These are phyloP conservation scores for Lethenteron reissneri DNA, from an alignment of 2,113 vertebrate species.

Conservation along the genomic window DNA sequence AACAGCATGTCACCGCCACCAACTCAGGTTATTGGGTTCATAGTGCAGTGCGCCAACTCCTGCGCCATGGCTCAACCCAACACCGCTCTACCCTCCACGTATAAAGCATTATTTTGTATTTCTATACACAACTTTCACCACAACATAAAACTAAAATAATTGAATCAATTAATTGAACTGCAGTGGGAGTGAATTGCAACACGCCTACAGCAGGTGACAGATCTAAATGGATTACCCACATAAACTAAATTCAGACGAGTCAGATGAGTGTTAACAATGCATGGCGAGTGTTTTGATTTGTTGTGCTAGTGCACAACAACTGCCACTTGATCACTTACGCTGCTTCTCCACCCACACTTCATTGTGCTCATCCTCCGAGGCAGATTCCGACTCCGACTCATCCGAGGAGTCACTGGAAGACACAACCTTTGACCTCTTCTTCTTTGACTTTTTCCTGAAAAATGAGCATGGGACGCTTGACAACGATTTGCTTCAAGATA, in stretches of 20 bases:
- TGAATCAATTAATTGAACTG: neutral
- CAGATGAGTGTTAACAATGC: conserved; percentile 17
- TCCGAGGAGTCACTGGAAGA: conserved; percentile 60
- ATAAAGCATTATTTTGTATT: no score
- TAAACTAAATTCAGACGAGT: conserved; percentile 4
- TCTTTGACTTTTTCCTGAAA: conserved; percentile 63
- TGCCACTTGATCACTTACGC: conserved; percentile 21
- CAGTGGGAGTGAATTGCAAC: neutral
- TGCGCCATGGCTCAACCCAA: no score
- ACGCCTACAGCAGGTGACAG: neutral
- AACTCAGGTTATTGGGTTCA: no score
- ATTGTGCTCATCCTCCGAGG: conserved; percentile 29
- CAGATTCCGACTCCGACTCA: conserved; percentile 28
- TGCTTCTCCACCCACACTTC: conserved; percentile 67
- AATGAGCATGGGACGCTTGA: neutral
- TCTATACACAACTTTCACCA: no score
- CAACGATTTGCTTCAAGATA: neutral
- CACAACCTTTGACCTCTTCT: conserved; percentile 54
- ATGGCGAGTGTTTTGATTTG: neutral
- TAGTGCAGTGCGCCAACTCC: no score
- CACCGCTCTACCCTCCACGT: no score
- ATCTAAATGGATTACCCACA: neutral
- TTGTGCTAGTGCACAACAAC: neutral
- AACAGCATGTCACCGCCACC: no score
- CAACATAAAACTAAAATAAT: no score